Evolutionary conservation across 1,140 invertebrate genomes (phyloP).

Genomic region (Augochlora pura): DNA sequence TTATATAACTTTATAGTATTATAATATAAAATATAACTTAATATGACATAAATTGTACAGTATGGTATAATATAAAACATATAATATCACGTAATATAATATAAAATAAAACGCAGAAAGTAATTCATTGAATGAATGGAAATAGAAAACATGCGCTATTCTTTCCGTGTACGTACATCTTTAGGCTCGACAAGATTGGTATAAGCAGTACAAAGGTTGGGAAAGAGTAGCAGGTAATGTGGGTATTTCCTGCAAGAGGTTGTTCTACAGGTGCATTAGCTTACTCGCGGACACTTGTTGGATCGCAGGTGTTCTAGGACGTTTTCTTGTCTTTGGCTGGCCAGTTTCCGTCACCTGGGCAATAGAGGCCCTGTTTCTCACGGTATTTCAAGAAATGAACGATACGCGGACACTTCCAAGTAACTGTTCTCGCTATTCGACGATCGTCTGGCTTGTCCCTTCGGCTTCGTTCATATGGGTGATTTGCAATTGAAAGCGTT

Average conservation of each 20-base stretch:
- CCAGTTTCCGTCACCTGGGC: conserved; percentile 59
- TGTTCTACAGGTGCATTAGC: conserved; percentile 62
- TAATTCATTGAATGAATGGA: no score
- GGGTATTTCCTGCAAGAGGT: conserved; percentile 57
- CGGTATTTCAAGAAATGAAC: conserved; percentile 48
- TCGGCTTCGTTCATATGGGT: conserved; percentile 41
- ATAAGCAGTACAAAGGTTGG: neutral
- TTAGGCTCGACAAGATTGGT: neutral
- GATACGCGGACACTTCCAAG: conserved; percentile 4
- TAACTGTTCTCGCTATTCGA: conserved; percentile 3
- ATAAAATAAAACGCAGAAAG: no score
- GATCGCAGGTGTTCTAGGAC: conserved; percentile 61
- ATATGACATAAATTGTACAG: no score
- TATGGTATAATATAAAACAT: no score
- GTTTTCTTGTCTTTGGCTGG: conserved; percentile 28
- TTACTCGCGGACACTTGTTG: conserved; percentile 58
- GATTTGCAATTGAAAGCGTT: conserved; percentile 40
- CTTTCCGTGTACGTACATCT: no score
- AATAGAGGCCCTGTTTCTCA: conserved; percentile 41
- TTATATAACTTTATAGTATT: no score
- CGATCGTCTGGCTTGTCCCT: neutral
- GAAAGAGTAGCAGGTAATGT: conserved; percentile 41
- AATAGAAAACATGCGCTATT: no score
- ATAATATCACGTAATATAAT: no score
- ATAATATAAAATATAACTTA: no score